These are phyloP conservation scores for Melanophora roralis DNA, from an alignment of 2,888 invertebrate species.

Conservation along the genomic window DNA sequence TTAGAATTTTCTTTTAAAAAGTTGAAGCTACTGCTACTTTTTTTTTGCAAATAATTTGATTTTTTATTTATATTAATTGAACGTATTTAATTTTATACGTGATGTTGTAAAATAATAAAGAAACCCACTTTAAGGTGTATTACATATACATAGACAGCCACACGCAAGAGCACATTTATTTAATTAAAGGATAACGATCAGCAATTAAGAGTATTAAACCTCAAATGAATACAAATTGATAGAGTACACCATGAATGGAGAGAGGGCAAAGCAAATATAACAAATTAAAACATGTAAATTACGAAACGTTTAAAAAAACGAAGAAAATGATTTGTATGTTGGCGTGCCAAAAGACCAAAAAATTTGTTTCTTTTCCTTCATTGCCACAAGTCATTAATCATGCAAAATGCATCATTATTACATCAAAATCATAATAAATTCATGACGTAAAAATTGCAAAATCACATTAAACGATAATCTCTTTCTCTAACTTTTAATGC, in stretches of 20 bases:
- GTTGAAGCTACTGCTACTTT: too few species aligned
- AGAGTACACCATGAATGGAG: background rate
- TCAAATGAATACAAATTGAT: slow-evolving; percentile 45
- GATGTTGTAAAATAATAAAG: slow-evolving; percentile 16
- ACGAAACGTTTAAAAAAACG: slow-evolving; percentile 25
- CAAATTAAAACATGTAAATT: background rate
- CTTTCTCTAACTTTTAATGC: slow-evolving; percentile 26
- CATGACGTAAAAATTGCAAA: background rate
- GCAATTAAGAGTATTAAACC: slow-evolving; percentile 39
- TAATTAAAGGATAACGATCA: slow-evolving; percentile 53
- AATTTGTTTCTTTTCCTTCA: background rate
- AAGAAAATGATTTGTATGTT: slow-evolving; percentile 21
- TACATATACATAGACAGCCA: too few species aligned
- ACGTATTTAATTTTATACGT: slow-evolving; percentile 3
- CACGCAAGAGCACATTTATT: slow-evolving; percentile 17
- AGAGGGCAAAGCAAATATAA: background rate
- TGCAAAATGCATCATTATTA: slow-evolving; percentile 38
- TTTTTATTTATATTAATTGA: too few species aligned
- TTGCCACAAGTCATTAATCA: slow-evolving; percentile 32
- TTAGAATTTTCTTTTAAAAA: too few species aligned
- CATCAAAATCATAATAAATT: slow-evolving; percentile 22
- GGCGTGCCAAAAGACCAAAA: slow-evolving; percentile 8
- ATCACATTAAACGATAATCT: slow-evolving; percentile 33
- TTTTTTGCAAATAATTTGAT: too few species aligned
- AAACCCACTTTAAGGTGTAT: background rate